These are phyloP conservation scores for Suncus etruscus DNA, from an alignment of 2,113 vertebrate genomes.

Conservation along the genomic window DNA sequence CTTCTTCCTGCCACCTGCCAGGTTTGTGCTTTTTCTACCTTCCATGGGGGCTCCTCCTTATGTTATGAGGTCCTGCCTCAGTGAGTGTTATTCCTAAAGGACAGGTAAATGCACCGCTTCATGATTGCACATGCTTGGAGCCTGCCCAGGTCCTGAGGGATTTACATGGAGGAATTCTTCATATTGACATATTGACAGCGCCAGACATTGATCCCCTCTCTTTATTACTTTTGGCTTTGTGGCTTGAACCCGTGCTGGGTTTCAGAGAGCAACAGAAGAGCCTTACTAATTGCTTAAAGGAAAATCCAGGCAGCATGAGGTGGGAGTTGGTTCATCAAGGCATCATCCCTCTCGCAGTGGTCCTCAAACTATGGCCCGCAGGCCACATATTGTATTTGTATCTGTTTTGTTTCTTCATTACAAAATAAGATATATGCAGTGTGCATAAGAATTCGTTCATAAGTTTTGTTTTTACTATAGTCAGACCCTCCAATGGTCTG, in stretches of 20 bases:
- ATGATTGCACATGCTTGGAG: background rate
- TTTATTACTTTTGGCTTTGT: too few relatives aligned
- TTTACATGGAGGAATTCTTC: background rate
- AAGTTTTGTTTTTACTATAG: too few relatives aligned
- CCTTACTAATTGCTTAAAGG: background rate
- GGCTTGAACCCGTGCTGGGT: background rate
- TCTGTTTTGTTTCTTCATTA: too few relatives aligned
- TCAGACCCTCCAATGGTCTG: too few relatives aligned
- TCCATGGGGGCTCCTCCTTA: background rate
- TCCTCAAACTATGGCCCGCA: too few relatives aligned
- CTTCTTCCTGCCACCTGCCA: slow-evolving; percentile 19
- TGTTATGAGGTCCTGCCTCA: background rate
- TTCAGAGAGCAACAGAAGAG: background rate
- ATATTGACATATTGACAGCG: background rate
- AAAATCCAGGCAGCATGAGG: background rate
- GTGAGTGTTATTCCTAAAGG: background rate
- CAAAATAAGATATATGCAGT: too few relatives aligned
- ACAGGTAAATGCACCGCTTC: background rate
- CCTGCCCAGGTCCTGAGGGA: background rate
- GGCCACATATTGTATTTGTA: too few relatives aligned
- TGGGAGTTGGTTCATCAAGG: too few relatives aligned
- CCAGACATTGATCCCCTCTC: too few relatives aligned
- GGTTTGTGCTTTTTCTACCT: background rate
- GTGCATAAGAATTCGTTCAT: too few relatives aligned
- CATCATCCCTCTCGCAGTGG: background rate